Evolutionary conservation across 2,888 invertebrate genomes (phyloP), one percentile per base, ranked within the genome.

Genomic region (Cryptus armator): DNA sequence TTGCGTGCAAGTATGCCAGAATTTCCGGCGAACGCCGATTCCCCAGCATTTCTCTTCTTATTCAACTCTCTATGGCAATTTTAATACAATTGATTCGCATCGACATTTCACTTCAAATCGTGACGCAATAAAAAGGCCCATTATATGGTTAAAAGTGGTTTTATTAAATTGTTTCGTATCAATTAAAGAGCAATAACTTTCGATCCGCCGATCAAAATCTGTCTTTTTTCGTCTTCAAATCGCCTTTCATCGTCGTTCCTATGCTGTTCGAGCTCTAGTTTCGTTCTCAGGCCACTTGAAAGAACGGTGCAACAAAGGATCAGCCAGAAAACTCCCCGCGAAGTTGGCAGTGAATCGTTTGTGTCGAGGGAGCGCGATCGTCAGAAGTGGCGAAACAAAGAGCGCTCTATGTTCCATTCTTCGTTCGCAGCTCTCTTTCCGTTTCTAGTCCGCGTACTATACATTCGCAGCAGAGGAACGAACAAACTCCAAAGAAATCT

Each of bases 371-470:
- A 37, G 37, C 37, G 24, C 46, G 51, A 51, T 75, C 70, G 53
- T 81, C 75, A 70, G 75, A 81, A 72, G 56, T 75, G 67, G 70
- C n/a, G 62, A 81, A 81, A 81, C 68, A 81, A 75, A 81, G 67
- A 10, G 43, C 16, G 5, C 62, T 66, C 70, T 79, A 43, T 79
- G 48, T 62, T 70, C 68, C 66, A 29, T 67, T 67, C 67, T 29
- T 43, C 46, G 56, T 59, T 44, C 29, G 24, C 24, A 24, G 56
- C 12, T 6, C 56, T 56, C 62, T 44, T n/a, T 44, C 29, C 62
- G 32, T 46, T 46, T 74, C 32, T 29, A 29, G 59, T 74, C 74
- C 2, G 75, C 56, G 24, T 56, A 19, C 24, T 24, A 56, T 12
- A 56, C 56, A 24, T 56, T 56, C 56, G 56, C 56, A 10, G 56